Percentiles rank a stretch among this genome's conserved stretches.
Evolutionary conservation across 2,113 vertebrate species (phyloP).

Genomic region (Boleophthalmus pectinirostris): DNA sequence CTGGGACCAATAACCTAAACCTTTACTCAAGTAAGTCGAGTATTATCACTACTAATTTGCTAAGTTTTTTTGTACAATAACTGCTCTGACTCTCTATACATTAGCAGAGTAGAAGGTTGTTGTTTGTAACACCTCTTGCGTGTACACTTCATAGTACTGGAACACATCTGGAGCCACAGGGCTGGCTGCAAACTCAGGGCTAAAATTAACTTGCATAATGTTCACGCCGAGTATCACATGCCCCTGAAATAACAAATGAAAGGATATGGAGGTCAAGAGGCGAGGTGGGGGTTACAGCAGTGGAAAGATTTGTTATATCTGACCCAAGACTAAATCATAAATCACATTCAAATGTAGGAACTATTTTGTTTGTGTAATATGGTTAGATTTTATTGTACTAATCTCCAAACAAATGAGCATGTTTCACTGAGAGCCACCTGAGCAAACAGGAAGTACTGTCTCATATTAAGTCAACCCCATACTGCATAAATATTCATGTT

Average conservation of each 20-base stretch:
- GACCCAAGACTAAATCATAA: not conserved
- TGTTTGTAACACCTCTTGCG: not conserved
- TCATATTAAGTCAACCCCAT: too few relatives aligned
- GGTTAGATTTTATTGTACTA: not conserved
- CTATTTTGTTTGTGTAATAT: not conserved
- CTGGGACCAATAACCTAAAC: too few relatives aligned
- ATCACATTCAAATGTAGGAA: not conserved
- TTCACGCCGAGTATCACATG: constrained; percentile 48
- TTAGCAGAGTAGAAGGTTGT: not conserved
- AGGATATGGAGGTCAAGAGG: constrained; percentile 22
- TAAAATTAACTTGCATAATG: constrained; percentile 55
- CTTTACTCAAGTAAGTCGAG: too few relatives aligned
- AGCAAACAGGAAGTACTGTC: constrained; percentile 5
- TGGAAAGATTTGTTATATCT: not conserved
- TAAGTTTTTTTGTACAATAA: not conserved
- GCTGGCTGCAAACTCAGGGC: constrained; percentile 27
- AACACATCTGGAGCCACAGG: constrained; percentile 19
- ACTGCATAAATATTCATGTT: constrained; percentile 20
- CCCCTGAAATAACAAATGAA: constrained; percentile 54
- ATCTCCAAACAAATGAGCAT: not conserved
- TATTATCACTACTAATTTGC: too few relatives aligned
- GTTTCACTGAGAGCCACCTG: not conserved
- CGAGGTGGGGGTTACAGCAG: not conserved
- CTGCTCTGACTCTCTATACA: constrained; percentile 1
- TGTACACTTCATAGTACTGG: not conserved